Percentiles rank a stretch among this genome's conserved stretches.
Conservation (phyloP, 2,888 invertebrate species). For the Siphonodentalium dalli region DNA sequence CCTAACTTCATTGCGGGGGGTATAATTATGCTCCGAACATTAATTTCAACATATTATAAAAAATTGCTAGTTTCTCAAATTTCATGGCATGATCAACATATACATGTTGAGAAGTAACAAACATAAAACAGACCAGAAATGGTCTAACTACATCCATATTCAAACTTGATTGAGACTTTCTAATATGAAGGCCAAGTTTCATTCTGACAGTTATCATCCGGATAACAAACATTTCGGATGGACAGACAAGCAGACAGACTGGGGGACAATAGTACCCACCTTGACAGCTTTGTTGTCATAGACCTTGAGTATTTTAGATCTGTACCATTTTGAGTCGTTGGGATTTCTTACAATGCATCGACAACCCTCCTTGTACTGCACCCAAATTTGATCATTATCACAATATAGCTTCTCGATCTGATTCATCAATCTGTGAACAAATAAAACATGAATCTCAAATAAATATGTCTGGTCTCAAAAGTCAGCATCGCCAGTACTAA, state of each 20-base stretch:
- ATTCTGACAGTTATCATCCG: no score
- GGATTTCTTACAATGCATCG: constrained; percentile 70
- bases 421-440: constrained; percentile 50
- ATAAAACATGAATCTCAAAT: no score
- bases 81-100: no score
- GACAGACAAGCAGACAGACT: no score
- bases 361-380: constrained; percentile 37
- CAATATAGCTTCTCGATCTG: constrained; percentile 32
- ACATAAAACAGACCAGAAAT: neutral
- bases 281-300: constrained; percentile 34
- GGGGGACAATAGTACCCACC: constrained; percentile 25
- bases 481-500: no score
- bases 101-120: no score
- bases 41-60: no score
- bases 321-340: constrained; percentile 72
- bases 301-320: constrained; percentile 68
- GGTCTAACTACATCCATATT: neutral
- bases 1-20: no score
- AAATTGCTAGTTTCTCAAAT: no score
- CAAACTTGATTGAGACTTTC: neutral
- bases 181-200: neutral
- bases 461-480: no score
- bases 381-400: constrained; percentile 20
- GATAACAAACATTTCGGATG: no score
- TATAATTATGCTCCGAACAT: no score